Evolutionary conservation across 2,113 vertebrate species (phyloP), one percentile per base, ranked within the genome.

Genomic region (Sapayoa aenigma): DNA sequence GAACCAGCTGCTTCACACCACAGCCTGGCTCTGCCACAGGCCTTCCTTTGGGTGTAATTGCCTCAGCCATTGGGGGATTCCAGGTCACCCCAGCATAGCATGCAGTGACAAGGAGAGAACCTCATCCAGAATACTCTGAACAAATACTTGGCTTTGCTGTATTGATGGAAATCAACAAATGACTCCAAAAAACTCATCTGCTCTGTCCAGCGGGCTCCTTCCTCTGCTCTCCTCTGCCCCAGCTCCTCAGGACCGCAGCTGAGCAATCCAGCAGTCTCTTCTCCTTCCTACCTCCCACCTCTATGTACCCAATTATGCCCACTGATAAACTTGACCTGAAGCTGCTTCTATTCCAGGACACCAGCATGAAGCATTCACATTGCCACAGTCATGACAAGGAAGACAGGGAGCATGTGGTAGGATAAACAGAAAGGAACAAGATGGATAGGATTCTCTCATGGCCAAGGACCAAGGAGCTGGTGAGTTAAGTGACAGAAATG

Each of bases 401-500:
- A 75, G 49, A 59, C 49, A 84, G 24, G 73, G 77, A 91, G 53
- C 41, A 11, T 0, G 33, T 16, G 44, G 81, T 10, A 72, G 94
- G 85, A 73, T 1, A 71, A 5, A 68, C n/a, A 58, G 37, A 41
- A 31, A 76, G 78, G 75, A 62, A 49, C 12, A 56, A 75, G 71
- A 82, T 0, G 65, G 81, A 19, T 0, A 16, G 68, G 74, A 52
- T 35, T 74, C 77, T 92, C 73, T 86, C 14, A 16, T 75, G 63
- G 91, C 84, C 89, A 95, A 93, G 93, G 85, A 71, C 82, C 82
- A 55, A 73, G 69, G 62, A 76, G 53, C 81, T 68, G 81, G 17
- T n/a, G 47, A 92, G 47, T 14, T 4, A 41, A 82, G 73, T n/a
- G 91, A 80, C 75, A 94, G 78, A 59, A 82, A 69, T 1, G 27